phyloP scores from a whole-genome alignment of 2,888 invertebrate species.

The Neoascia interrupta region DNA sequence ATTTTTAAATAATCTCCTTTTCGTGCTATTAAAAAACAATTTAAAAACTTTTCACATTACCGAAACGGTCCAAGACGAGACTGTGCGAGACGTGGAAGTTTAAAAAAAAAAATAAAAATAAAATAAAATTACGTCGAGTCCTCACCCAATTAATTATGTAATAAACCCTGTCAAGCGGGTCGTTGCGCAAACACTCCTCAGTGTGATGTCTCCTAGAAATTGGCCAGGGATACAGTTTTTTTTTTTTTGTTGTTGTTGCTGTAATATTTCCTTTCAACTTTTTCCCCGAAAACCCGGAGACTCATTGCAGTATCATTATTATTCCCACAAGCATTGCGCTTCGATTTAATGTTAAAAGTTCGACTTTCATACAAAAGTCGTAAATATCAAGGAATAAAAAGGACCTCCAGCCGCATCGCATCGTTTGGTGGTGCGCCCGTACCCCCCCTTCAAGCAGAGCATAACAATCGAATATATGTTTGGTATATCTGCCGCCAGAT shows the following conservation, averaged over 20 bases:
- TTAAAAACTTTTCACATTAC: conserved; percentile 67
- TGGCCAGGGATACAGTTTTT: no score
- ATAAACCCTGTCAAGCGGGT: conserved; percentile 64
- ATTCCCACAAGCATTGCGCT: conserved; percentile 62
- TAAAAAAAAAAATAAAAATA: conserved; percentile 11
- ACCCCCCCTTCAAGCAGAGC: no score
- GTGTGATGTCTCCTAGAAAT: conserved; percentile 22
- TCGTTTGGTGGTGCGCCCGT: no score
- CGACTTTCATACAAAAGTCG: conserved; percentile 56
- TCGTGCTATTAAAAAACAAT: conserved; percentile 63
- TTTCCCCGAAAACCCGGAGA: conserved; percentile 18
- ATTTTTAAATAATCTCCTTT: conserved; percentile 61
- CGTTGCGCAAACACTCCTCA: conserved; percentile 38
- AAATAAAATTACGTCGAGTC: background rate
- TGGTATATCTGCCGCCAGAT: no score
- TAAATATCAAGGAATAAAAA: conserved; percentile 60
- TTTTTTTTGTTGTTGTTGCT: no score
- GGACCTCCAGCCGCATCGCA: no score
- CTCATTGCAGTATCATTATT: conserved; percentile 57
- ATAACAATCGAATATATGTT: no score
- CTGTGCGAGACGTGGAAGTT: conserved; percentile 7
- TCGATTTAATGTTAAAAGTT: conserved; percentile 65
- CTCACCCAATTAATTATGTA: conserved; percentile 66
- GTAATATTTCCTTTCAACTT: conserved; percentile 47
- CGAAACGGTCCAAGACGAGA: conserved; percentile 5